A percentile compares a stretch with the other conserved stretches of the same genome.
Conservation (phyloP, 1,140 invertebrate species). For the Bilobella aurantiaca region DNA sequence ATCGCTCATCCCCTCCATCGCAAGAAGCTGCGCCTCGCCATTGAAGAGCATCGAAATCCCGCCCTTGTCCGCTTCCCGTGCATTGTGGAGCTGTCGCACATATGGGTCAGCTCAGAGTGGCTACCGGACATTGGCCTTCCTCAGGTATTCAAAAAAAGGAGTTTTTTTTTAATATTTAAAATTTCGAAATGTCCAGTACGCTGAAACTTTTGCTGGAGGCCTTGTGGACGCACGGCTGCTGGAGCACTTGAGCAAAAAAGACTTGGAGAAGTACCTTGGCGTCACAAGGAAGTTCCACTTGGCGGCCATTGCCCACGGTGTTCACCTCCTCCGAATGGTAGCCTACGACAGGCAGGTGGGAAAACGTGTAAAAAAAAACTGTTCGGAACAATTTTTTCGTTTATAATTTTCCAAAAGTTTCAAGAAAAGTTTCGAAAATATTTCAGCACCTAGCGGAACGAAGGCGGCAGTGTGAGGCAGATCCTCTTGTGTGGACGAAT, state of each 20-base stretch:
- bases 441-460: conserved; percentile 69
- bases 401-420: not conserved
- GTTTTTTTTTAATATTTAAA: conserved; percentile 10
- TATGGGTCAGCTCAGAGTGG: conserved; percentile 86
- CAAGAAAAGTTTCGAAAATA: not conserved
- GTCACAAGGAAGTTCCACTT: conserved; percentile 87
- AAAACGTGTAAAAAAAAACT: no score
- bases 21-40: conserved; percentile 83
- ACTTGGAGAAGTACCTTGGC: conserved; percentile 80
- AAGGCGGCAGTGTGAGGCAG: conserved; percentile 72
- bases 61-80: conserved; percentile 72
- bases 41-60: conserved; percentile 80
- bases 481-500: conserved; percentile 91
- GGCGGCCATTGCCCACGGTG: conserved; percentile 81
- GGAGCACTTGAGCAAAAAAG: conserved; percentile 83
- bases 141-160: conserved; percentile 44
- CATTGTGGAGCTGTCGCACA: conserved; percentile 72
- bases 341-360: conserved; percentile 88
- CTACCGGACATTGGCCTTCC: conserved; percentile 76
- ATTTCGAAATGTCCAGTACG: conserved; percentile 50
- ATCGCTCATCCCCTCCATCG: conserved; percentile 81
- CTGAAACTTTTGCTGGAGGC: conserved; percentile 75
- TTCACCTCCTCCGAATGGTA: conserved; percentile 79
- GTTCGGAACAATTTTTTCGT: not conserved
- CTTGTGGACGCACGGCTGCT: conserved; percentile 84